A percentile compares a stretch with the other conserved stretches of the same genome.
Conservation (phyloP, 2,113 vertebrate genomes). For the Podiceps cristatus region DNA sequence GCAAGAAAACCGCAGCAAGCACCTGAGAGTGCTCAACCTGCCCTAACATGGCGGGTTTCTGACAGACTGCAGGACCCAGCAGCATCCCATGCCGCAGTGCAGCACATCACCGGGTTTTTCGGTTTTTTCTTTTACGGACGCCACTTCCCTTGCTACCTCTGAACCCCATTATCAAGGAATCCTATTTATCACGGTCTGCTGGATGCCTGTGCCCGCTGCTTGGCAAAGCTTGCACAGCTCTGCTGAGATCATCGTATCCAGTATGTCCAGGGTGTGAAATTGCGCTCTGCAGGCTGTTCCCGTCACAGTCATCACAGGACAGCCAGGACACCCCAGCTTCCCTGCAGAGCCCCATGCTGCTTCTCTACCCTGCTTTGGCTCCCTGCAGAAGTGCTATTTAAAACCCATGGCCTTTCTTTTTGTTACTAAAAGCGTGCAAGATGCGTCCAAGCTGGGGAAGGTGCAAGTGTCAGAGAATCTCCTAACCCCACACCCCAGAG, state of each 20-base stretch:
- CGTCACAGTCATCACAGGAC: neutral
- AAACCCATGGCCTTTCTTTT: neutral
- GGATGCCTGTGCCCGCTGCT: accelerated
- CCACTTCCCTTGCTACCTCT: neutral
- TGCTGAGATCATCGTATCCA: neutral
- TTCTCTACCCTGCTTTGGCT: neutral
- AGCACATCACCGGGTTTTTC: accelerated
- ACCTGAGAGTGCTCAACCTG: neutral
- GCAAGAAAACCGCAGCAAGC: neutral
- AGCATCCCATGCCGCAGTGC: accelerated
- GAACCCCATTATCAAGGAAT: neutral
- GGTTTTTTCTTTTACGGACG: neutral
- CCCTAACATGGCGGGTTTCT: neutral
- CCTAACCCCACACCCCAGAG: neutral
- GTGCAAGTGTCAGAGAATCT: neutral
- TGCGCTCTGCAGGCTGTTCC: neutral
- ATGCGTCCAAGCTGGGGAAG: neutral
- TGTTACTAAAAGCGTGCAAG: neutral
- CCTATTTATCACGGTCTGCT: neutral
- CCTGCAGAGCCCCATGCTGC: neutral
- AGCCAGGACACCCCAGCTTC: neutral
- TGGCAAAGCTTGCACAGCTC: neutral
- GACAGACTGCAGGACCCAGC: neutral
- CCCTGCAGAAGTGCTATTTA: neutral
- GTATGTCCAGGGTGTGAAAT: neutral